Percentiles rank a stretch among this genome's conserved stretches.
phyloP scores from a whole-genome alignment of 2,888 invertebrate genomes.

The Limnephilus auricula region DNA sequence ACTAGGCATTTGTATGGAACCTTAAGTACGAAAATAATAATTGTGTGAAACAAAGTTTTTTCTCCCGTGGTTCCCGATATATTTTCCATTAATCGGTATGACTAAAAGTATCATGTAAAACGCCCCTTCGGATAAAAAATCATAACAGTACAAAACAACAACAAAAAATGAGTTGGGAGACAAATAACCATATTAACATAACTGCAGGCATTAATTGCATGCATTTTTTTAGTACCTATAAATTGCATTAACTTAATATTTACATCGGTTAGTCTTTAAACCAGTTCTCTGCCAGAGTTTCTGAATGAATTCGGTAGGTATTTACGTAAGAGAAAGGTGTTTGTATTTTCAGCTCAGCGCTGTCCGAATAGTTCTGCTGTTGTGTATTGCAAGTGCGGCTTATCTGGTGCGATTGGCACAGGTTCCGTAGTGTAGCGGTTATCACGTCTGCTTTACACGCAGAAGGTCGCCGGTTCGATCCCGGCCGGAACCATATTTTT shows the following conservation, averaged over 20 bases:
- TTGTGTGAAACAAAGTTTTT: too few relatives aligned
- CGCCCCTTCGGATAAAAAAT: too few relatives aligned
- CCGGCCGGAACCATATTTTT: slow-evolving; percentile 78
- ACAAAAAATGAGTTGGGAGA: too few relatives aligned
- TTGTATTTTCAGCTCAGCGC: not conserved
- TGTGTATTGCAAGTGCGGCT: not conserved
- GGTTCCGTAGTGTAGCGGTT: slow-evolving; percentile 87
- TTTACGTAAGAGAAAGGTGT: not conserved
- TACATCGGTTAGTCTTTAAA: not conserved
- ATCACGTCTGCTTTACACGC: slow-evolving; percentile 90
- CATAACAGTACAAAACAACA: too few relatives aligned
- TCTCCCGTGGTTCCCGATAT: too few relatives aligned
- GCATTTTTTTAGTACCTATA: too few relatives aligned
- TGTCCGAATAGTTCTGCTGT: not conserved
- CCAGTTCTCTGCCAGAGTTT: not conserved
- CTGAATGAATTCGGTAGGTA: not conserved
- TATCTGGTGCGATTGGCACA: not conserved
- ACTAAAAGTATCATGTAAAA: too few relatives aligned
- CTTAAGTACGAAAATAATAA: too few relatives aligned
- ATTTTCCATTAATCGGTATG: too few relatives aligned
- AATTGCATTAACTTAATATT: not conserved
- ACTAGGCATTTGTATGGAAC: too few relatives aligned
- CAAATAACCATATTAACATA: not conserved
- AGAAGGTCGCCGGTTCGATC: slow-evolving; percentile 86
- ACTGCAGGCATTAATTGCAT: not conserved